Base-by-base conservation (phyloP, 2,888 invertebrate genomes). In the Nezara viridula region DNA sequence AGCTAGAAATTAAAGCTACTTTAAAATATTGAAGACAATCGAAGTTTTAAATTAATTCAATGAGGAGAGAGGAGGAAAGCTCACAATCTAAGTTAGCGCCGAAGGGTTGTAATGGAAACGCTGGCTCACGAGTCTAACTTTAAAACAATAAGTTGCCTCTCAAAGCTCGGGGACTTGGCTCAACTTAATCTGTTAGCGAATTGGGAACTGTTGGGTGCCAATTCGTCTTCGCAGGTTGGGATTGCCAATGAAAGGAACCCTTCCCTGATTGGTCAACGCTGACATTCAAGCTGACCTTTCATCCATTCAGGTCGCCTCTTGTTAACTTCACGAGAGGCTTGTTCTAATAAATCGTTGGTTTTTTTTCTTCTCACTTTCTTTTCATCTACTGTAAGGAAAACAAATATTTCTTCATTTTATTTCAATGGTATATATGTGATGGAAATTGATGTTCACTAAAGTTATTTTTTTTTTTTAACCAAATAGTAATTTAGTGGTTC, bases 201-300 rank as follows among this genome's bases (percentile, higher is more conserved):
- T 73, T 73, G 66, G 16, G 32, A 73, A 73, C 66, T 73, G 19
- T 73, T 37, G 32, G 66, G 16, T 73, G 66, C 66, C 37, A 73
- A 73, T 73, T 73, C 66, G 32, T 73, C 66, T 73, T 60, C 60
- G 40, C 40, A 12, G 21, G 6, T 37, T 44, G 24, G 44, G 66
- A 37, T 37, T 37, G 66, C 32, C 66, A 73, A 73, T 73, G 66
- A 73, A 73, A 73, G 66, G 66, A 73, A 73, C 40, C 81, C 44
- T 81, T 77, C 24, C 9, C n/a, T 81, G 44, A 81, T 81, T 81
- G 81, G 81, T 47, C 40, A 81, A n/a, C 10, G 14, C 81, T 81
- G 81, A 44, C 81, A 81, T 81, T 81, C 81, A 81, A 44, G 24
- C n/a, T 81, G 81, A 81, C 81, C 81, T 81, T 81, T 81, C n/a